Percentiles rank a stretch among this genome's conserved stretches.
Evolutionary conservation across 2,888 invertebrate species (phyloP).

Genomic region (Linnaemya tessellans): DNA sequence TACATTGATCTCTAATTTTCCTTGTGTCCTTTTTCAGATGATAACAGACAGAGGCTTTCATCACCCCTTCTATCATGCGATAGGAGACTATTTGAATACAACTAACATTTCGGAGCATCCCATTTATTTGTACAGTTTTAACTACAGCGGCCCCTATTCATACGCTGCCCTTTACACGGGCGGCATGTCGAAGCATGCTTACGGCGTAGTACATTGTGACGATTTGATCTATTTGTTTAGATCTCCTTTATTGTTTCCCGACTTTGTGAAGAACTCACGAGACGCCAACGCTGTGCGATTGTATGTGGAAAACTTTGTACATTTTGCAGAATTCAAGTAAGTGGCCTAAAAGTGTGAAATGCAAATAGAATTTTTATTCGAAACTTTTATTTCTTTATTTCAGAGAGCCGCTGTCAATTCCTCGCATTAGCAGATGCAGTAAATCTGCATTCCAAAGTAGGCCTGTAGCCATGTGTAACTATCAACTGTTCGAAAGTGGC

Average conservation of each 20-base stretch:
- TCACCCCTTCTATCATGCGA: conserved; percentile 83
- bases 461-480: conserved; percentile 78
- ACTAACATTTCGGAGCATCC: conserved; percentile 78
- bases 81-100: conserved; percentile 75
- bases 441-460: conserved; percentile 23
- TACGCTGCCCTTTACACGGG: conserved; percentile 83
- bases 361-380: background rate
- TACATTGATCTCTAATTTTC: too few species aligned
- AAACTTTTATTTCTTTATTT: too few species aligned
- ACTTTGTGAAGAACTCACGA: conserved; percentile 78
- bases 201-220: conserved; percentile 84
- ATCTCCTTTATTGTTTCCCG: conserved; percentile 82
- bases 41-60: conserved; percentile 84
- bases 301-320: conserved; percentile 83
- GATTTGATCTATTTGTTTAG: conserved; percentile 85
- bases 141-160: conserved; percentile 83
- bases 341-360: conserved; percentile 41
- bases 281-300: conserved; percentile 81
- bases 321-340: conserved; percentile 84
- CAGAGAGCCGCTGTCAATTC: background rate
- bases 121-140: conserved; percentile 84
- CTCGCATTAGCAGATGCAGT: conserved; percentile 70
- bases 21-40: conserved; percentile 78
- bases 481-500: conserved; percentile 78
- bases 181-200: conserved; percentile 73